Evolutionary conservation across 2,888 invertebrate genomes (phyloP).

Genomic region (Limnephilus marmoratus): DNA sequence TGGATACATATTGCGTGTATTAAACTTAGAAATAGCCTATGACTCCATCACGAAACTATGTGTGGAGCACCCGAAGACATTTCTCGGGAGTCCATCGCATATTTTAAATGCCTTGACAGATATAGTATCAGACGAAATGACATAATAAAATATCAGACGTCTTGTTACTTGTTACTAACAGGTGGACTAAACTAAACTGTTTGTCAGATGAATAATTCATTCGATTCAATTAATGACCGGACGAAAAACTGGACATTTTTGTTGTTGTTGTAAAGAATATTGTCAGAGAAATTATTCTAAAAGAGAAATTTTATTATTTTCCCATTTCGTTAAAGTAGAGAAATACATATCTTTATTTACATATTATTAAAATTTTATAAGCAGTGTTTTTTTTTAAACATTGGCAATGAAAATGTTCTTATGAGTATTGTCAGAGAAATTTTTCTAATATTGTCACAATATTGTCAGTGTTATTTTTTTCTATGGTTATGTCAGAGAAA

Average conservation of each 20-base stretch:
- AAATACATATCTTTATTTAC: no score
- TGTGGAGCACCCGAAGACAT: slow-evolving; percentile 9
- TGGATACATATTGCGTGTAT: not conserved
- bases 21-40: not conserved
- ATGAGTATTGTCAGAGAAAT: not conserved
- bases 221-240: not conserved
- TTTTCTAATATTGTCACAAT: no score
- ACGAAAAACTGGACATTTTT: not conserved
- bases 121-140: slow-evolving; percentile 22
- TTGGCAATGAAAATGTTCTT: not conserved
- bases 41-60: slow-evolving; percentile 2
- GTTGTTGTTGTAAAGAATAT: no score
- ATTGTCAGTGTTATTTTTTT: no score
- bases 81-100: slow-evolving; percentile 31
- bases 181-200: not conserved
- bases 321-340: no score
- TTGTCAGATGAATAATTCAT: not conserved
- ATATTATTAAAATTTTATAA: no score
- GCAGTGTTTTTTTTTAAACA: no score
- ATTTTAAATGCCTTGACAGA: slow-evolving; percentile 36
- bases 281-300: not conserved
- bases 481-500: no score
- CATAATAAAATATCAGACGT: slow-evolving; percentile 46
- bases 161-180: not conserved
- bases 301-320: no score